Percentiles rank a stretch among this genome's conserved stretches.
These are phyloP conservation scores for Drosophila tristis DNA, from an alignment of 1,140 invertebrate genomes.

Conservation along the genomic window DNA sequence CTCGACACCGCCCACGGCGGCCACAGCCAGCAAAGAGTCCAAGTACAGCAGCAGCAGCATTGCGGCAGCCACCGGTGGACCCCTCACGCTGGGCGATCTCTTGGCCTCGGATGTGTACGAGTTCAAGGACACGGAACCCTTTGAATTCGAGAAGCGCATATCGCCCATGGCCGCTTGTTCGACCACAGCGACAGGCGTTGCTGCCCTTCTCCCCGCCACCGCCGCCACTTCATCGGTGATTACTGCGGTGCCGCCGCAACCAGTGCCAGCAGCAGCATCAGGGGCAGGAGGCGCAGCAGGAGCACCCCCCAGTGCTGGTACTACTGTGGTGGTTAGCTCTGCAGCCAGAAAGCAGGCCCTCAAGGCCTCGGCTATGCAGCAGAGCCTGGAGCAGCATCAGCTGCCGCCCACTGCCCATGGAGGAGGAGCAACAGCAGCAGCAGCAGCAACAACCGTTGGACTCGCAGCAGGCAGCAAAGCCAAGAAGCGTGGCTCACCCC, in stretches of 20 bases:
- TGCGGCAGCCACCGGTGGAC: constrained; percentile 83
- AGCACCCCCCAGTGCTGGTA: neutral
- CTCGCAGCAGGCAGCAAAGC: constrained; percentile 35
- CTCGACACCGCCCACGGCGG: neutral
- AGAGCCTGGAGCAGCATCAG: constrained; percentile 53
- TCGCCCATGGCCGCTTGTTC: constrained; percentile 61
- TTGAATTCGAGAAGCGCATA: constrained; percentile 89
- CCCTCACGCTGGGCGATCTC: constrained; percentile 38
- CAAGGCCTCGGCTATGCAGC: constrained; percentile 41
- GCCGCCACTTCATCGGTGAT: neutral
- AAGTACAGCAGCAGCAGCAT: constrained; percentile 56
- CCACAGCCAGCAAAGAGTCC: constrained; percentile 38
- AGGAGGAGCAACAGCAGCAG: neutral
- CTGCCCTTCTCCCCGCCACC: neutral
- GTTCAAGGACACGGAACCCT: constrained; percentile 94
- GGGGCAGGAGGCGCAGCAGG: neutral
- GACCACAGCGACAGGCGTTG: neutral
- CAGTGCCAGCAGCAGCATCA: neutral
- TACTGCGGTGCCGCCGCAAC: too few species aligned
- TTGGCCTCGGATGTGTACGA: constrained; percentile 88
- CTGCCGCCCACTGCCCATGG: constrained; percentile 15
- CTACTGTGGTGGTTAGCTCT: constrained; percentile 16
- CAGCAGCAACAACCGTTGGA: neutral
- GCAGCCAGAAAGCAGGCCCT: constrained; percentile 54
- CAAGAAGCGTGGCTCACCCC: constrained; percentile 78